Evolutionary conservation across 2,888 invertebrate genomes (phyloP), one percentile per base, ranked within the genome.

Genomic region (Apodemia mormo): DNA sequence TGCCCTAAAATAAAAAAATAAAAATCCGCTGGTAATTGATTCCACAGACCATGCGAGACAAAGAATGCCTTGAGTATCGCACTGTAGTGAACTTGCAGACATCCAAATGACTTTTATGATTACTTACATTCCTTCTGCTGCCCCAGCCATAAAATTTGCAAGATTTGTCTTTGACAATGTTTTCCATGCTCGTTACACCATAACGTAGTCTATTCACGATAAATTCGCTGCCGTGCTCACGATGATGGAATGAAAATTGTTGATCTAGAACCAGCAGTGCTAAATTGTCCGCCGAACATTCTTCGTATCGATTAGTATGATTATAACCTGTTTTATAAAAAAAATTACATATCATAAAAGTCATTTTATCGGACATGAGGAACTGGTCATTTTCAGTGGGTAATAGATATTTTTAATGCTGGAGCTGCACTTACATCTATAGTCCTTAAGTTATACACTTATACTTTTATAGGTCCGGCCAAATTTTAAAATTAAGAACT

Each of bases 81-180:
- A 22, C 22, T 22, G 22, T 22, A 22, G 22, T 22, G 22, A 22
- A 22, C 22, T 22, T 22, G 22, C 22, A 22, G 22, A 22, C 22
- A 22, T 22, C 22, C 22, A 22, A 22, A 22, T 22, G 22, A 22
- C 22, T 22, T 22, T 22, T 22, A 22, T 22, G 22, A 22, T 65
- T 29, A 77, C 89, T 83, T 77, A 92, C 92, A 78, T 91, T 92
- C 66, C 90, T 81, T 71, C 90, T 82, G 69, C 91, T 92, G 4
- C 90, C 91, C 87, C 88, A 92, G 12, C 92, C 92, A 68, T 76
- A 90, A 73, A 81, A 88, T 7, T 70, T 73, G 71, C 92, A 92
- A 9, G 74, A 56, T 1, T 70, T 70, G 69, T 82, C 82, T 4
- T 65, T 37, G 43, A 70, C 70, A 9, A 79, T 69, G 30, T 22